These are phyloP conservation scores for Lutraria rhynchaena DNA, from an alignment of 1,140 invertebrate species.

Conservation along the genomic window DNA sequence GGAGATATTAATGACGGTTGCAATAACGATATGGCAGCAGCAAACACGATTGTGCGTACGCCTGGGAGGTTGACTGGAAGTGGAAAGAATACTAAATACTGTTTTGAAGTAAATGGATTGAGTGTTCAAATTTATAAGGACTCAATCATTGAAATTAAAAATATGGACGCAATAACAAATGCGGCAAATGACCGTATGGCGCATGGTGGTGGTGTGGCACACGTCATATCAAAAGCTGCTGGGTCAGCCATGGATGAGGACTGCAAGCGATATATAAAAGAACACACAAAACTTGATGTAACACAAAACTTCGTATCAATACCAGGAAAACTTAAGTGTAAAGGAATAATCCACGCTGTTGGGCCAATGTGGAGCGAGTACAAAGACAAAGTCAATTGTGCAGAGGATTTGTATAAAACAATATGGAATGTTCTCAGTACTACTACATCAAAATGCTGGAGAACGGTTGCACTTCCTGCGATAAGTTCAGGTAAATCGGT, in stretches of 20 bases:
- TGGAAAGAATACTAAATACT: conserved; percentile 17
- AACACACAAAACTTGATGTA: conserved; percentile 5
- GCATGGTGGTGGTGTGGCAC: conserved; percentile 66
- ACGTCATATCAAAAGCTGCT: conserved; percentile 64
- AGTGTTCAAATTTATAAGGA: conserved; percentile 9
- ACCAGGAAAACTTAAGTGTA: conserved; percentile 58
- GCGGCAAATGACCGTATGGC: conserved; percentile 60
- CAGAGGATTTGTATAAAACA: conserved; percentile 48
- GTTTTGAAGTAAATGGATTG: neutral
- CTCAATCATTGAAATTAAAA: conserved; percentile 21
- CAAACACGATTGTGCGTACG: too few relatives aligned
- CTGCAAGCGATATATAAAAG: conserved; percentile 49
- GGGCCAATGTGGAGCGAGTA: conserved; percentile 58
- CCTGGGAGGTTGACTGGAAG: neutral
- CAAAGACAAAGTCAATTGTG: conserved; percentile 22
- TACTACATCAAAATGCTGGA: conserved; percentile 6
- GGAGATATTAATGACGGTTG: too few relatives aligned
- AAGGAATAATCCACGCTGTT: conserved; percentile 62
- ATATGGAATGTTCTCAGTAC: conserved; percentile 40
- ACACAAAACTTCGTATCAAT: conserved; percentile 46
- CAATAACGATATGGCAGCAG: too few relatives aligned
- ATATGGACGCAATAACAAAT: conserved; percentile 66
- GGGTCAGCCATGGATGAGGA: conserved; percentile 56
- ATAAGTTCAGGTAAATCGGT: conserved; percentile 63
- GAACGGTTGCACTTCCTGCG: conserved; percentile 49